Evolutionary conservation across 2,113 vertebrate species (phyloP), one percentile per base, ranked within the genome.

Genomic region (Pleuronectes platessa): DNA sequence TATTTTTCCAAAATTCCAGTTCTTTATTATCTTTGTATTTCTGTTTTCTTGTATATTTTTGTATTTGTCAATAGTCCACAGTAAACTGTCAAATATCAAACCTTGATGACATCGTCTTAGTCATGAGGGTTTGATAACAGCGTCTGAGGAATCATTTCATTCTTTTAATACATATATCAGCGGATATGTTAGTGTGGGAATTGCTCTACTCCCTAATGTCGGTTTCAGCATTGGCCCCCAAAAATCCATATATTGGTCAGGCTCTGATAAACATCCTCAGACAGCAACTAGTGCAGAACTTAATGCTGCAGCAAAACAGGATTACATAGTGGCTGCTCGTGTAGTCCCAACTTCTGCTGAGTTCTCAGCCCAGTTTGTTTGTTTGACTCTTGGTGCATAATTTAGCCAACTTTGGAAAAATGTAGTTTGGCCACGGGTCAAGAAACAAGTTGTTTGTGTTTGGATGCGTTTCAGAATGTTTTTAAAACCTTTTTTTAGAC

Each of bases 401-500:
- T 18, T 51, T 5, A 12, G 13, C 23, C 26, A 53, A 21, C 47
- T 8, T n/a, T 7, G 26, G 45, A 21, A 0, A 70, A 60, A 60
- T 47, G 21, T 58, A 14, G 23, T 42, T 49, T 3, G 12, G 51
- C 20, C 10, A 0, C 10, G 71, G 17, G 23, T 42, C 68, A 56
- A 65, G 17, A 13, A 58, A 61, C 37, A 73, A 26, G 35, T 27
- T 27, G 45, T 24, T 62, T 47, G 69, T 60, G 42, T 71, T 70
- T 62, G 20, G 23, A 42, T 24, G 0, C 76, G 62, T 45, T 21
- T 9, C 17, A 58, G 4, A n/a, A 56, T 65, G 47, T 70, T 35
- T 27, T 40, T 11, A 72, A 61, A 68, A 61, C 66, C 20, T 17
- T 23, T 20, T 60, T 20, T 45, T 24, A n/a, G 3, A 51, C 58